Percentiles rank a stretch among this genome's conserved stretches.
These are phyloP conservation scores for Circaetus cinerascens DNA, from an alignment of 2,113 vertebrate species.

Conservation along the genomic window DNA sequence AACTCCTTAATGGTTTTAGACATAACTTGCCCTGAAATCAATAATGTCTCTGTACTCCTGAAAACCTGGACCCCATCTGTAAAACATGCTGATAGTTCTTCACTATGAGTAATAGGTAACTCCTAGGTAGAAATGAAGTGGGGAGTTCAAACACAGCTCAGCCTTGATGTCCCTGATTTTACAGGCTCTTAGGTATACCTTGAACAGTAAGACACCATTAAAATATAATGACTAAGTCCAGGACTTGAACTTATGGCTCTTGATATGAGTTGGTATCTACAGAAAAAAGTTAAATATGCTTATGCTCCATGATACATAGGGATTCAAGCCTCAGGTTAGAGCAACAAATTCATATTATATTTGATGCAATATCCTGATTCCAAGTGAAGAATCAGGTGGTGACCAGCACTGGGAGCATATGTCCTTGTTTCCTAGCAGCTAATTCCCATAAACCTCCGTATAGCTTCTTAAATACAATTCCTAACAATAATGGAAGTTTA, in stretches of 20 bases:
- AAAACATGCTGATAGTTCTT: not conserved
- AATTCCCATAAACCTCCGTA: constrained; percentile 23
- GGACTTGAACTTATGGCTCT: not conserved
- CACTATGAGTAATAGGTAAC: not conserved
- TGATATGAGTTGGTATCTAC: not conserved
- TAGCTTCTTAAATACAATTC: not conserved
- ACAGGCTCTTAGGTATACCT: not conserved
- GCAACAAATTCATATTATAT: not conserved
- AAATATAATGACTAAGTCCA: not conserved
- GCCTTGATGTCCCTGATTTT: not conserved
- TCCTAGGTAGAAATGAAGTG: not conserved
- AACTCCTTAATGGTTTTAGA: not conserved
- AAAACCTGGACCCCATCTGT: not conserved
- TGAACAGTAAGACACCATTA: not conserved
- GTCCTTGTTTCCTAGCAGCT: not conserved
- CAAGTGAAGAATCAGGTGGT: not conserved
- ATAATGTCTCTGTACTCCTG: not conserved
- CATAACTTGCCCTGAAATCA: not conserved
- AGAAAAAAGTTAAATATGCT: not conserved
- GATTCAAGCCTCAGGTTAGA: not conserved
- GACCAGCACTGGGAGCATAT: not conserved
- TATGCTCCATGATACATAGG: not conserved
- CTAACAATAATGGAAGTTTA: constrained; percentile 7
- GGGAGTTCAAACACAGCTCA: not conserved
- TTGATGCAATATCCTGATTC: not conserved